phyloP scores from a whole-genome alignment of 2,888 invertebrate species.

The Drosophila silvestris region DNA sequence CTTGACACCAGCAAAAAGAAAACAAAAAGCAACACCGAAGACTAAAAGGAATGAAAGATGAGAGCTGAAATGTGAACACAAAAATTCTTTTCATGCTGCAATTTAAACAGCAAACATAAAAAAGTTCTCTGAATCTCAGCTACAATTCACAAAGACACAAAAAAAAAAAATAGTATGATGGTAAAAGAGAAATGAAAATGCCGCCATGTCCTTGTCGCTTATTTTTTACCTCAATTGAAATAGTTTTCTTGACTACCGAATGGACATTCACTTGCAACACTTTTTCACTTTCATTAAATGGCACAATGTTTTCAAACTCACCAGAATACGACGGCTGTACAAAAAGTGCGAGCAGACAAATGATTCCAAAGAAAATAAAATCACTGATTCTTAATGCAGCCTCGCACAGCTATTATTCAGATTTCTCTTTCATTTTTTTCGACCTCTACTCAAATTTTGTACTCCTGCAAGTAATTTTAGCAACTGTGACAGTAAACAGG shows the following conservation, averaged over 20 bases:
- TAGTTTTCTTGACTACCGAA: conserved; percentile 67
- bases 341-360: not conserved
- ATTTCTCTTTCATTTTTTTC: not conserved
- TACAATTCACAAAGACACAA: conserved; percentile 51
- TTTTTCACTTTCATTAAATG: conserved; percentile 75
- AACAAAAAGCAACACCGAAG: not conserved
- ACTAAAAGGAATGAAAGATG: conserved; percentile 34
- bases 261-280: conserved; percentile 64
- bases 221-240: conserved; percentile 77
- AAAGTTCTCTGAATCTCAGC: conserved; percentile 47
- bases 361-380: not conserved
- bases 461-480: not conserved
- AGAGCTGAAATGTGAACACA: conserved; percentile 64
- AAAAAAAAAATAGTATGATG: conserved; percentile 19
- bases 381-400: not conserved
- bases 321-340: conserved; percentile 44
- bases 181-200: conserved; percentile 58
- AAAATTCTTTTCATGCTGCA: conserved; percentile 73
- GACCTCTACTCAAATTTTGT: not conserved
- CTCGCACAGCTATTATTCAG: not conserved
- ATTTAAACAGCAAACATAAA: conserved; percentile 74
- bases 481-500: conserved; percentile 13
- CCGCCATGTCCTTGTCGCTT: conserved; percentile 74
- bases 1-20: conserved; percentile 56
- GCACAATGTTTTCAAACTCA: conserved; percentile 27